Percentiles rank a stretch among this genome's conserved stretches.
These are phyloP conservation scores for Otolemur garnettii DNA, from an alignment of 2,113 vertebrate species.

Conservation along the genomic window DNA sequence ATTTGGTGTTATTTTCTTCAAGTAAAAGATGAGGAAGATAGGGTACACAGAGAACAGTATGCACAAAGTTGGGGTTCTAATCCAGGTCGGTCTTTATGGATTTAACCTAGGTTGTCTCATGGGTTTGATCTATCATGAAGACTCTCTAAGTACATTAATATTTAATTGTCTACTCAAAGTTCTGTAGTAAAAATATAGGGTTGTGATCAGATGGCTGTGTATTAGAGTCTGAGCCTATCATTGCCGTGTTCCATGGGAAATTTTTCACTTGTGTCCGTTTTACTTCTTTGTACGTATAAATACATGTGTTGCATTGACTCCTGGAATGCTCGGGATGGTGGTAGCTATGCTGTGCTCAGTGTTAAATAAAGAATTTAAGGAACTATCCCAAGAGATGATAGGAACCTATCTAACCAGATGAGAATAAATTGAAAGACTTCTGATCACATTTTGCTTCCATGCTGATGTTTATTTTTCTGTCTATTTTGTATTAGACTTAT, in stretches of 20 bases:
- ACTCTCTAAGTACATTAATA: background rate
- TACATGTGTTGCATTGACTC: background rate
- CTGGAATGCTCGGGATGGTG: background rate
- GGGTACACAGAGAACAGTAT: background rate
- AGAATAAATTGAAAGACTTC: background rate
- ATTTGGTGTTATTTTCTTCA: background rate
- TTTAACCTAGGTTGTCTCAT: background rate
- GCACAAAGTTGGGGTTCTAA: background rate
- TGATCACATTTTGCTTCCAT: background rate
- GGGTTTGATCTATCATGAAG: background rate
- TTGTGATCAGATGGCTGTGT: background rate
- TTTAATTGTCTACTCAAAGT: background rate
- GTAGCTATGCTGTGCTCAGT: background rate
- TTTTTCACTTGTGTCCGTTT: background rate
- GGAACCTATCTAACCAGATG: background rate
- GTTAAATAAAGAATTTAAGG: background rate
- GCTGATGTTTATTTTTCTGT: background rate
- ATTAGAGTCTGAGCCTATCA: background rate
- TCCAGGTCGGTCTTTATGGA: background rate
- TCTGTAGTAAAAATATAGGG: background rate
- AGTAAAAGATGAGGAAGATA: background rate
- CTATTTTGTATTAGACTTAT: background rate
- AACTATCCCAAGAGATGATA: background rate
- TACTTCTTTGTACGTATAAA: background rate
- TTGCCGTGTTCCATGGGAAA: background rate